Percentiles rank a stretch among this genome's conserved stretches.
These are phyloP conservation scores for Solen grandis DNA, from an alignment of 1,140 invertebrate species.

Conservation along the genomic window DNA sequence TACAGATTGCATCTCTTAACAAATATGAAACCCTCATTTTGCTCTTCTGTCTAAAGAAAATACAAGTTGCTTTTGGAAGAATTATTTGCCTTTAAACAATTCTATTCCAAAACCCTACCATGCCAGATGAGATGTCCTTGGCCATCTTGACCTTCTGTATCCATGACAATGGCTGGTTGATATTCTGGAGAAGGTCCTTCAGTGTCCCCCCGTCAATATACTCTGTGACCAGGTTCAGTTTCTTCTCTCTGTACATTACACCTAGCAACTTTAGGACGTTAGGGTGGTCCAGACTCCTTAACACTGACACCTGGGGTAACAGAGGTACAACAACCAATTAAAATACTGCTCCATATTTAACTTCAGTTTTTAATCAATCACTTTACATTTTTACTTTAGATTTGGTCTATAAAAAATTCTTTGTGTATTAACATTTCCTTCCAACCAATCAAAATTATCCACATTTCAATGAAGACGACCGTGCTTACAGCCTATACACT, in stretches of 20 bases:
- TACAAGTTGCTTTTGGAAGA: too few relatives aligned
- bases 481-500: too few relatives aligned
- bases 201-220: slow-evolving; percentile 79
- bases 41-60: too few relatives aligned
- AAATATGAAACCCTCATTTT: too few relatives aligned
- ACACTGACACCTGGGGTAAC: slow-evolving; percentile 88
- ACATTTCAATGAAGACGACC: too few relatives aligned
- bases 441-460: too few relatives aligned
- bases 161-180: slow-evolving; percentile 71
- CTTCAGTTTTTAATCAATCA: not conserved
- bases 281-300: slow-evolving; percentile 92
- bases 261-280: slow-evolving; percentile 96
- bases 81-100: too few relatives aligned
- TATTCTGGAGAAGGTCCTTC: slow-evolving; percentile 76
- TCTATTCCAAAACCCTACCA: too few relatives aligned
- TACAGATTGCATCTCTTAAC: too few relatives aligned
- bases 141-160: slow-evolving; percentile 72
- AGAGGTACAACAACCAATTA: not conserved
- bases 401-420: not conserved
- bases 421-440: too few relatives aligned
- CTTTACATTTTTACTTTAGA: not conserved
- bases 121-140: slow-evolving; percentile 79
- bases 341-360: not conserved
- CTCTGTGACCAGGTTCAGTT: slow-evolving; percentile 91
- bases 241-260: slow-evolving; percentile 95